Percentiles rank a stretch among this genome's conserved stretches.
Conservation (phyloP, 1,140 invertebrate genomes). For the Subanguina moxae region DNA sequence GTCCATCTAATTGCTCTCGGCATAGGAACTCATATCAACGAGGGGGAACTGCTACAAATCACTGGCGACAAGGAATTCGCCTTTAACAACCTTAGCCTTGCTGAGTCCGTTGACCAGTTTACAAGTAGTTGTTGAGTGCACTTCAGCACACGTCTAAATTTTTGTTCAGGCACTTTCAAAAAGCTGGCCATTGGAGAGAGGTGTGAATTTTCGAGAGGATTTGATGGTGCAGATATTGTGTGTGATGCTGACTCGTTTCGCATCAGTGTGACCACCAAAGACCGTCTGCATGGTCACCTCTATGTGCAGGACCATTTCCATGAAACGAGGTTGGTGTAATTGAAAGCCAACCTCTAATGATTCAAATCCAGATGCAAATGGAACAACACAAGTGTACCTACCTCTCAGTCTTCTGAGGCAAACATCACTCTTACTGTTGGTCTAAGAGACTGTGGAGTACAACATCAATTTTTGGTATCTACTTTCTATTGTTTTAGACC, state of each 20-base stretch:
- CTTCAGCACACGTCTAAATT: neutral
- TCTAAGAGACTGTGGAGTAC: slow-evolving; percentile 31
- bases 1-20: slow-evolving; percentile 46
- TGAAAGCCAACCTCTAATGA: neutral
- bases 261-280: slow-evolving; percentile 36
- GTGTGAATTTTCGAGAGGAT: slow-evolving; percentile 37
- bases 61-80: slow-evolving; percentile 44
- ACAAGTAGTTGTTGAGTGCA: neutral
- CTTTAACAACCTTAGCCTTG: slow-evolving; percentile 40
- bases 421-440: slow-evolving; percentile 18
- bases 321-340: slow-evolving; percentile 15
- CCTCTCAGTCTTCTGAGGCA: neutral
- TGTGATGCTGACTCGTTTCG: slow-evolving; percentile 31
- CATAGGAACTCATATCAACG: slow-evolving; percentile 48
- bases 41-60: slow-evolving; percentile 45
- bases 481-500: too few species aligned
- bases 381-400: slow-evolving; percentile 7
- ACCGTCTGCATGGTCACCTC: slow-evolving; percentile 27
- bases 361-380: neutral
- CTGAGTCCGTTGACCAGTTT: slow-evolving; percentile 25
- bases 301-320: slow-evolving; percentile 40
- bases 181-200: slow-evolving; percentile 33
- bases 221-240: slow-evolving; percentile 35
- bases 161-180: slow-evolving; percentile 21
- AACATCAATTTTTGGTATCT: slow-evolving; percentile 42